These are phyloP conservation scores for Pyrochroa serraticornis DNA, from an alignment of 2,888 invertebrate genomes.

Conservation along the genomic window DNA sequence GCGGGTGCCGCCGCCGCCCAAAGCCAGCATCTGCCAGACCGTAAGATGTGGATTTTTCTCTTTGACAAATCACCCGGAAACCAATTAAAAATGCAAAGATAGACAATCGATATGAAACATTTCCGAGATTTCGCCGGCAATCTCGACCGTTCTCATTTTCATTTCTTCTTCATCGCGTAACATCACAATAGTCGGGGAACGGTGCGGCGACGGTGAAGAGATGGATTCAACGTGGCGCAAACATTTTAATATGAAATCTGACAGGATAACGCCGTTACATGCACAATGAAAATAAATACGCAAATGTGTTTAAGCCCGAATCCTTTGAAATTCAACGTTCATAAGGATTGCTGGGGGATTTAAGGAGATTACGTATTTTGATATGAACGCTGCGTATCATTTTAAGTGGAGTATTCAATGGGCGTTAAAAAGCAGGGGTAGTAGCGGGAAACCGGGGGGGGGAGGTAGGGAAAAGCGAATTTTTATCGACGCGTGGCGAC, in stretches of 20 bases:
- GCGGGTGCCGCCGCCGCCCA: slow-evolving; percentile 22
- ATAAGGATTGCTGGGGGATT: slow-evolving; percentile 36
- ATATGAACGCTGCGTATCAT: slow-evolving; percentile 34
- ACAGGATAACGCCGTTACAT: slow-evolving; percentile 34
- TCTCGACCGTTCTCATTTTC: too few relatives aligned
- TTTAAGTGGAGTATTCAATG: slow-evolving; percentile 27
- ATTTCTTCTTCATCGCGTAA: too few relatives aligned
- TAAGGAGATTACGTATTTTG: slow-evolving; percentile 40
- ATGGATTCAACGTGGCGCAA: not conserved
- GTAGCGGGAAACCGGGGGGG: not conserved
- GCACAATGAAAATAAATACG: slow-evolving; percentile 45
- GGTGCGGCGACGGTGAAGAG: too few relatives aligned
- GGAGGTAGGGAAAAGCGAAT: too few relatives aligned
- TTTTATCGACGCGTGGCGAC: too few relatives aligned
- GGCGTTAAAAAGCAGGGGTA: slow-evolving; percentile 23
- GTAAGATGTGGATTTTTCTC: too few relatives aligned
- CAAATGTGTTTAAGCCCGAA: slow-evolving; percentile 42
- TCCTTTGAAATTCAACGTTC: slow-evolving; percentile 43
- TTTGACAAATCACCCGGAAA: too few relatives aligned
- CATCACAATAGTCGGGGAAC: too few relatives aligned
- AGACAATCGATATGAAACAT: too few relatives aligned
- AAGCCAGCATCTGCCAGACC: too few relatives aligned
- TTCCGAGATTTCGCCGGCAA: too few relatives aligned
- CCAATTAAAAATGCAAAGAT: too few relatives aligned
- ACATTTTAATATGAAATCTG: slow-evolving; percentile 34